These are phyloP conservation scores for Knipowitschia caucasica DNA, from an alignment of 2,797 vertebrate species.

Conservation along the genomic window DNA sequence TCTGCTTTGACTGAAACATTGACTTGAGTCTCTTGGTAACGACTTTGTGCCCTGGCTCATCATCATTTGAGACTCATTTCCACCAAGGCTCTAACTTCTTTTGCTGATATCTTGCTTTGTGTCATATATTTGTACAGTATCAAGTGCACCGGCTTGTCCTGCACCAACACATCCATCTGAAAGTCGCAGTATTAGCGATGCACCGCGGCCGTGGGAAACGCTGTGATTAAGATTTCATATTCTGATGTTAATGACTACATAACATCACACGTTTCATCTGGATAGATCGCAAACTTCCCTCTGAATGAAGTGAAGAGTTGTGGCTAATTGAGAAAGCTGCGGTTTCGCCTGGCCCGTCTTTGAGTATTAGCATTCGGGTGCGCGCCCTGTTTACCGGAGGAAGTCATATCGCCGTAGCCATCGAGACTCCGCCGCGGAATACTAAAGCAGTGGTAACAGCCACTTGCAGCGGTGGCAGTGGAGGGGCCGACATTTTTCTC, in stretches of 20 bases:
- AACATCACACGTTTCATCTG: slow-evolving; percentile 18
- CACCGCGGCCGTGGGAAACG: too few species aligned
- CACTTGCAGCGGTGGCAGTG: slow-evolving; percentile 18
- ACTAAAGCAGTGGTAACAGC: slow-evolving; percentile 28
- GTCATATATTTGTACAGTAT: too few species aligned
- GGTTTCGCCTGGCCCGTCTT: slow-evolving; percentile 30
- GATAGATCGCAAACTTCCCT: slow-evolving; percentile 12
- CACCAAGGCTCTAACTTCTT: too few species aligned
- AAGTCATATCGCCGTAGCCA: slow-evolving; percentile 51
- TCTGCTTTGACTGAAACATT: too few species aligned
- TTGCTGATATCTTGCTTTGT: too few species aligned
- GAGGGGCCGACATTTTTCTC: slow-evolving; percentile 20
- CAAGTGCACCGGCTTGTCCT: too few species aligned
- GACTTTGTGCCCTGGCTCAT: too few species aligned
- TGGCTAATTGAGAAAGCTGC: slow-evolving; percentile 35
- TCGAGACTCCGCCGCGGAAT: slow-evolving; percentile 45
- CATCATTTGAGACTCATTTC: too few species aligned
- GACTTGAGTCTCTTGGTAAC: too few species aligned
- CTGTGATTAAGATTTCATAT: slow-evolving; percentile 12
- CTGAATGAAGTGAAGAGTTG: slow-evolving; percentile 34
- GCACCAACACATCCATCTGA: too few species aligned
- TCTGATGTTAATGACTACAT: slow-evolving; percentile 9
- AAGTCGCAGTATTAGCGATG: too few species aligned
- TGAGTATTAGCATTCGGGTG: slow-evolving; percentile 45
- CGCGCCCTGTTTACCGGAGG: slow-evolving; percentile 23